Conservation (phyloP, 2,888 invertebrate species). For the Drosophila atripex region DNA sequence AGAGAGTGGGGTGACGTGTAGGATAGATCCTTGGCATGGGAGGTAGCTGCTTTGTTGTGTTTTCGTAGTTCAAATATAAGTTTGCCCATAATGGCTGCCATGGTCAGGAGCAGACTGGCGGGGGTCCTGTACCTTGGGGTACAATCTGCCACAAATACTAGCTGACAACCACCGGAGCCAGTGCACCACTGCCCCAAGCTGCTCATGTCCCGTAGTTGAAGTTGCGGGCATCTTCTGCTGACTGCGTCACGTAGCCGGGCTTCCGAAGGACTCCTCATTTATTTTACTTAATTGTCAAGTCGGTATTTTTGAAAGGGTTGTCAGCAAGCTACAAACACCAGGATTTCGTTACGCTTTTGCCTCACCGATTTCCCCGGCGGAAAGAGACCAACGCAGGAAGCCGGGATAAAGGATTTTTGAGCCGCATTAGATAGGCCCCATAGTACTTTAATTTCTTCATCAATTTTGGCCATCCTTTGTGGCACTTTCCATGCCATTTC, state of each 20-base stretch:
- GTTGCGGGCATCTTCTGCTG: constrained; percentile 70
- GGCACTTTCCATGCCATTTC: constrained; percentile 41
- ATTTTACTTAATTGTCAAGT: constrained; percentile 82
- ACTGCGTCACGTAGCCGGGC: constrained; percentile 65
- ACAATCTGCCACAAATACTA: constrained; percentile 73
- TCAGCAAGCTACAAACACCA: constrained; percentile 49
- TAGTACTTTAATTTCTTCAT: constrained; percentile 33
- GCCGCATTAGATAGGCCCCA: constrained; percentile 3
- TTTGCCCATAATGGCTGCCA: constrained; percentile 78
- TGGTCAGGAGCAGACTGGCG: constrained; percentile 46
- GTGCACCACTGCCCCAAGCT: constrained; percentile 8
- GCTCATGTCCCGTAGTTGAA: constrained; percentile 52
- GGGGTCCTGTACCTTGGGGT: constrained; percentile 69
- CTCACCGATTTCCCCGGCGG: constrained; percentile 43
- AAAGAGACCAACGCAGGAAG: constrained; percentile 1
- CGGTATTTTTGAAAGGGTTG: constrained; percentile 74
- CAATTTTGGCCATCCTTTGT: constrained; percentile 32
- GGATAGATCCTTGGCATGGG: neutral
- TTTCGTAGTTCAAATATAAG: constrained; percentile 75
- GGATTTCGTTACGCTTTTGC: constrained; percentile 52
- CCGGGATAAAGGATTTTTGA: constrained; percentile 1
- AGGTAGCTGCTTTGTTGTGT: constrained; percentile 63
- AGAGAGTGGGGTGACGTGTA: neutral
- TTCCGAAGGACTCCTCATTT: constrained; percentile 72
- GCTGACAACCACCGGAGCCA: constrained; percentile 33